A percentile compares a stretch with the other conserved stretches of the same genome.
phyloP scores from a whole-genome alignment of 2,113 vertebrate genomes.

The Anhinga rufa region DNA sequence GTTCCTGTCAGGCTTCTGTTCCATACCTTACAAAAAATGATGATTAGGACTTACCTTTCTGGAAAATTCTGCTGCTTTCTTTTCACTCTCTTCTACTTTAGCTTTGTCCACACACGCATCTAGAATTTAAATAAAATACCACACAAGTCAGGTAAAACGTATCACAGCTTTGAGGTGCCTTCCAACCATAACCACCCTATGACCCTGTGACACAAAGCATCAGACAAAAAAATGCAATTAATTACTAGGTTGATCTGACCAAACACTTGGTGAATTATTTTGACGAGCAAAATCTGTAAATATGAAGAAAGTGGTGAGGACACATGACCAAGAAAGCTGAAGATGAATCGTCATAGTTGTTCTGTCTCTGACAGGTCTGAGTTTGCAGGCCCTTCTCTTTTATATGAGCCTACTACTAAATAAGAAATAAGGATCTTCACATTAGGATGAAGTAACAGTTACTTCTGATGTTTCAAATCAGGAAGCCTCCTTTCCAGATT shows the following conservation, averaged over 20 bases:
- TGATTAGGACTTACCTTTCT: slow-evolving; percentile 86
- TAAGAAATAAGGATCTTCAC: not conserved
- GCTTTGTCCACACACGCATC: slow-evolving; percentile 94
- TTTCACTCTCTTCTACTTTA: slow-evolving; percentile 94
- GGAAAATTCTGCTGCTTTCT: slow-evolving; percentile 91
- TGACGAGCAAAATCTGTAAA: not conserved
- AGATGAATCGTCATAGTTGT: not conserved
- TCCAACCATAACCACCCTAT: not conserved
- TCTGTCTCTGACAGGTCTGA: not conserved
- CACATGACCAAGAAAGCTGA: not conserved
- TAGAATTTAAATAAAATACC: slow-evolving; percentile 53
- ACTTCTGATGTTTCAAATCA: not conserved
- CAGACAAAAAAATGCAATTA: not conserved
- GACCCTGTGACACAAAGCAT: not conserved
- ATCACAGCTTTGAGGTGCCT: not conserved
- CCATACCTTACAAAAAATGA: not conserved
- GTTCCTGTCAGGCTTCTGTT: not conserved
- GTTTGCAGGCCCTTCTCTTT: not conserved
- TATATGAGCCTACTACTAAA: not conserved
- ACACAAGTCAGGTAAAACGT: not conserved
- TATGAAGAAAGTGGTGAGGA: not conserved
- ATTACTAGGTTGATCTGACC: not conserved
- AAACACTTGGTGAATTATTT: not conserved
- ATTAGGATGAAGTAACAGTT: not conserved
- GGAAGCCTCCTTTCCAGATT: not conserved